A percentile compares a stretch with the other conserved stretches of the same genome.
These are phyloP conservation scores for Phodopus roborovskii DNA, from an alignment of 2,113 vertebrate genomes.

Conservation along the genomic window DNA sequence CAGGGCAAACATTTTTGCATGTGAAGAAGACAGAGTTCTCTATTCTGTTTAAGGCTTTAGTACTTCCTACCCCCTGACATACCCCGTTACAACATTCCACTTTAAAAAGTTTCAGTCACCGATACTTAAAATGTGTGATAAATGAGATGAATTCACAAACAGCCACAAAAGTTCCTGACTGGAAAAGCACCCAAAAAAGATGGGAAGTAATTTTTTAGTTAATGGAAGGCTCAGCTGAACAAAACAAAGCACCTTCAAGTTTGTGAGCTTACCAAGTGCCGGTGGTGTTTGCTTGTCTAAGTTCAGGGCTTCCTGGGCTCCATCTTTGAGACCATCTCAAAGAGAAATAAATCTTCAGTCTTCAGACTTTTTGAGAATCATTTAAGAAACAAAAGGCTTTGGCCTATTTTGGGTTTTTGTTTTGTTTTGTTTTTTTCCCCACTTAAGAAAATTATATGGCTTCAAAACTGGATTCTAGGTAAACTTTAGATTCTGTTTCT, in stretches of 20 bases:
- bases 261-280: background rate
- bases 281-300: background rate
- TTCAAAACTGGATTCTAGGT: background rate
- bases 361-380: background rate
- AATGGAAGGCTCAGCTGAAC: background rate
- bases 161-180: background rate
- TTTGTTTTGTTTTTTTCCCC: background rate
- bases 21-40: background rate
- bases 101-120: background rate
- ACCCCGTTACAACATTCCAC: background rate
- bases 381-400: background rate
- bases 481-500: background rate
- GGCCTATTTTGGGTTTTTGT: background rate
- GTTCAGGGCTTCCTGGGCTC: background rate
- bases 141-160: background rate
- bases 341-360: background rate
- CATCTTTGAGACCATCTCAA: background rate
- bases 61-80: background rate
- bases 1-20: background rate
- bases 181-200: slow-evolving; percentile 28
- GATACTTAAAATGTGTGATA: background rate
- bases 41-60: slow-evolving; percentile 1
- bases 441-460: background rate
- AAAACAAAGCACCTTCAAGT: background rate
- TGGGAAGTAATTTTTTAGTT: slow-evolving; percentile 17